A percentile compares a stretch with the other conserved stretches of the same genome.
These are phyloP conservation scores for Semnopithecus entellus DNA, from an alignment of 2,113 vertebrate genomes.

Conservation along the genomic window DNA sequence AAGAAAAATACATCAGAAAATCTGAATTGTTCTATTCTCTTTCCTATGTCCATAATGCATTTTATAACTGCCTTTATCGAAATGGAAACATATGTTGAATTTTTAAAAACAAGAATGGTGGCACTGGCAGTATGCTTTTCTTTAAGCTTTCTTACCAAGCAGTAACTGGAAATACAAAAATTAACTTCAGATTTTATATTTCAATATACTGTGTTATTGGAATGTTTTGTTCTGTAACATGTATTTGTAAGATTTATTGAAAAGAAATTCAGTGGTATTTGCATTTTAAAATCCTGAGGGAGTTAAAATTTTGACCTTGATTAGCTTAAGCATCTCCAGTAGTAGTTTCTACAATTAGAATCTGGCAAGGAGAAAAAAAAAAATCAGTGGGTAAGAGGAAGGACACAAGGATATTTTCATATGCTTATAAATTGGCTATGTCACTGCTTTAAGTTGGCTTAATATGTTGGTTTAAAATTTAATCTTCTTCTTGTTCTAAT, in stretches of 20 bases:
- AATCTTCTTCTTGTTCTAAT: background rate
- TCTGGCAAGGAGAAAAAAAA: background rate
- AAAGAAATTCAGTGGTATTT: slow-evolving; percentile 14
- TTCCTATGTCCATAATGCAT: background rate
- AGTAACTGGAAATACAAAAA: background rate
- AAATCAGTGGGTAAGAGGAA: background rate
- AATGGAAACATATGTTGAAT: background rate
- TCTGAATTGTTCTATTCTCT: background rate
- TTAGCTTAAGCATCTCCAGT: background rate
- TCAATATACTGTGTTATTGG: background rate
- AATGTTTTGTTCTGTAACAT: background rate
- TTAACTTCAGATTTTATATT: background rate
- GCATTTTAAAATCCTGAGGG: slow-evolving; percentile 18
- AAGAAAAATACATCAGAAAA: slow-evolving; percentile 17
- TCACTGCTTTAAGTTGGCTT: slow-evolving; percentile 4
- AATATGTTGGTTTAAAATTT: slow-evolving; percentile 13
- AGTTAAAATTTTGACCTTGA: slow-evolving; percentile 17
- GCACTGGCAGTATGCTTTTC: background rate
- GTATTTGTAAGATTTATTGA: slow-evolving; percentile 26
- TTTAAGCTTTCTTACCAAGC: background rate
- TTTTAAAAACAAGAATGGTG: slow-evolving; percentile 22
- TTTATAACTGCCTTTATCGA: background rate
- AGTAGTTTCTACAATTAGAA: slow-evolving; percentile 5
- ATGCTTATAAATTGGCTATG: background rate
- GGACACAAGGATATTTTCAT: background rate